Percentiles rank a stretch among this genome's conserved stretches.
Conservation (phyloP, 1,140 invertebrate genomes). For the Eriocheir sinensis region DNA sequence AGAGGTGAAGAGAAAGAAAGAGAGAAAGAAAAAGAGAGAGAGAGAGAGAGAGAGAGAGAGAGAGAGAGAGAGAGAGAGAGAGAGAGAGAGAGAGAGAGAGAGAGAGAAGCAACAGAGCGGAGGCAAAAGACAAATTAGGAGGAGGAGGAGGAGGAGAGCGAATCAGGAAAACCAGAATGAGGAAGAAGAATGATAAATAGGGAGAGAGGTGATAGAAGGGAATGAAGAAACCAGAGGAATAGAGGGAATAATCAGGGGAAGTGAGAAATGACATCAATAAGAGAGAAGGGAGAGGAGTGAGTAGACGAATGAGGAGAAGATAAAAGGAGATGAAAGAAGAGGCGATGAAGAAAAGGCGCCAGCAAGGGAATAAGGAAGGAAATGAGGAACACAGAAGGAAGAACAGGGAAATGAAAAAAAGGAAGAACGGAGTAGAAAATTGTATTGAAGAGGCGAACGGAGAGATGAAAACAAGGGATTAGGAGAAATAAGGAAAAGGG, state of each 20-base stretch:
- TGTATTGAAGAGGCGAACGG: not conserved
- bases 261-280: not conserved
- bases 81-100: not conserved
- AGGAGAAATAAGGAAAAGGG: not conserved
- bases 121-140: not conserved
- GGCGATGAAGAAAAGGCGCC: not conserved
- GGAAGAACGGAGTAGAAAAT: not conserved
- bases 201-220: not conserved
- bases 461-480: not conserved
- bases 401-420: not conserved
- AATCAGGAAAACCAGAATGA: not conserved
- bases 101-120: not conserved
- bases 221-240: not conserved
- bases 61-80: slow-evolving; percentile 29
- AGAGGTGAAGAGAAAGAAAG: slow-evolving; percentile 50
- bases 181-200: not conserved
- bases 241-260: not conserved
- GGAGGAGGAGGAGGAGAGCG: slow-evolving; percentile 27
- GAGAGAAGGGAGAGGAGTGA: not conserved
- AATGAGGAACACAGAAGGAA: not conserved
- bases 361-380: not conserved
- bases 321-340: not conserved
- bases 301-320: not conserved
- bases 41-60: slow-evolving; percentile 49
- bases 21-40: slow-evolving; percentile 64